Evolutionary conservation across 2,888 invertebrate genomes (phyloP), one percentile per base, ranked within the genome.

Genomic region (Calliphora vomitoria): DNA sequence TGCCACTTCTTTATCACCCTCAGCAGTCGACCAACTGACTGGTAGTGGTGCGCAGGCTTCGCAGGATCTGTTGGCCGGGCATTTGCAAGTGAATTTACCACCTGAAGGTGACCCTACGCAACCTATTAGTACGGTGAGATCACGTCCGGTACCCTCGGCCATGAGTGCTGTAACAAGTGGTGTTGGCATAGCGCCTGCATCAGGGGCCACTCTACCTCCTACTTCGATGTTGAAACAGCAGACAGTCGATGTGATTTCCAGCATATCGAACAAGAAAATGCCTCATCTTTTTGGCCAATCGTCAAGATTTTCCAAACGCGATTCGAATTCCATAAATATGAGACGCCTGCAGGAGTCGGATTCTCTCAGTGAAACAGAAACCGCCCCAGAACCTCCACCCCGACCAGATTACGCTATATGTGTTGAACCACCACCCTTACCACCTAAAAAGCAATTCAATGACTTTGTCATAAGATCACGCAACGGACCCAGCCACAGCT

Each of bases 391-490:
- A 84, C 93, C 93, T 18, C 94, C 94, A 20, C 94, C 94, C 2
- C 90, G 94, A 4, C 94, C 94, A 3, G 94, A 94, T 50, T 92
- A 92, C 3, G 91, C 90, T 4, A 92, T 94, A 15, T 94, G 95
- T 74, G 95, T 95, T 8, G 96, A 96, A 91, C 97, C 97, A 4
- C 96, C 96, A 1, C 97, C 97, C 4, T 93, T 97, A 92, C 95
- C 96, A 25, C 97, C 97, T 15, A 96, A 96, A 91, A 96, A 96
- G 89, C 95, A 95, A 89, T 94, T 94, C 62, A 94, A 94, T 74
- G 95, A 95, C 88, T 94, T 95, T 68, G 93, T 94, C 1, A 94
- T 95, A 35, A 95, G 96, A 64, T 93, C 93, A 6, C 89, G 91
- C 5, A 68, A 83, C 4, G 85, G 91, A 18, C 79, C 89, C 35